Conservation (phyloP, 2,888 invertebrate species). For the Troilus luridus region DNA sequence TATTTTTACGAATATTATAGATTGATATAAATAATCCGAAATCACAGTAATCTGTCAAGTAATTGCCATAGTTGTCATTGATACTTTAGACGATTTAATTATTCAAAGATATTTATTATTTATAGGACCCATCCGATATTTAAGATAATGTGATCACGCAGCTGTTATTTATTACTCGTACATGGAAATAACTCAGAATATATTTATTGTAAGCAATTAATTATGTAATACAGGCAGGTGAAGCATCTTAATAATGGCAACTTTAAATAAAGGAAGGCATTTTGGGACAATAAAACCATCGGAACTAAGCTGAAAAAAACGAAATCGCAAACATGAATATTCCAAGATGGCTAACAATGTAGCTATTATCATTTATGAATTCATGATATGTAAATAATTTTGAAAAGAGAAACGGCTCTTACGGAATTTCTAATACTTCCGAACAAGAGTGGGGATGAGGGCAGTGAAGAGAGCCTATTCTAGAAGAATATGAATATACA, state of each 20-base stretch:
- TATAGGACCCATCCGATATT: no score
- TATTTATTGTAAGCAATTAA: background rate
- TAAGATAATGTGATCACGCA: no score
- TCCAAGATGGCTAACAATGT: slow-evolving; percentile 42
- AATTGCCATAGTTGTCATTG: no score
- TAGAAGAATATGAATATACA: slow-evolving; percentile 47
- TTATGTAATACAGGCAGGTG: background rate
- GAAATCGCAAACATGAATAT: slow-evolving; percentile 48
- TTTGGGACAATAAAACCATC: background rate
- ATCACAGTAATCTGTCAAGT: no score
- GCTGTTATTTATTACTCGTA: no score
- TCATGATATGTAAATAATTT: slow-evolving; percentile 58
- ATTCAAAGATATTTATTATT: no score
- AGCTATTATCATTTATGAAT: slow-evolving; percentile 58
- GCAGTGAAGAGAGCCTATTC: background rate
- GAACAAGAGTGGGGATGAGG: background rate
- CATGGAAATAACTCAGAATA: no score
- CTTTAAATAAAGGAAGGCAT: background rate
- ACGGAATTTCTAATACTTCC: slow-evolving; percentile 52
- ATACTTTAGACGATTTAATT: no score
- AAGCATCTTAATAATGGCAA: background rate
- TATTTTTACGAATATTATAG: no score
- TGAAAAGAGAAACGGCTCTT: slow-evolving; percentile 48
- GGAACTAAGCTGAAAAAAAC: background rate
- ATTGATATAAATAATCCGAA: no score